Percentiles rank a stretch among this genome's conserved stretches.
Conservation (phyloP, 2,888 invertebrate species). For the Dyspetes luteomarginatus region DNA sequence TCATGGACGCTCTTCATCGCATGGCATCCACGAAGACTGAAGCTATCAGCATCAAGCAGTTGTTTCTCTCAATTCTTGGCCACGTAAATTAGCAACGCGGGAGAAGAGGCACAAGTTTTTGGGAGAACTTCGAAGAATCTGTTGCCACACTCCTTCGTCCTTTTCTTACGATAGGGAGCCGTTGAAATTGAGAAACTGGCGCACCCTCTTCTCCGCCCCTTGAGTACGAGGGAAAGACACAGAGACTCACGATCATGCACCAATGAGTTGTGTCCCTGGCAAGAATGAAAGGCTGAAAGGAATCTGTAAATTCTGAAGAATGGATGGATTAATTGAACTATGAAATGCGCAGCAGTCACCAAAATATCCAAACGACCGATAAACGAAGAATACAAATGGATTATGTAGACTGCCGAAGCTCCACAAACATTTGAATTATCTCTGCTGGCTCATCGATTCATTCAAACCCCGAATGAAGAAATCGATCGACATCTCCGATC, state of each 20-base stretch:
- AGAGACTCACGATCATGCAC: conserved; percentile 76
- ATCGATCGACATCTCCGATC: no score
- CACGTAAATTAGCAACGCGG: conserved; percentile 74
- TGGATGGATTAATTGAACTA: conserved; percentile 20
- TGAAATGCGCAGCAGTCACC: neutral
- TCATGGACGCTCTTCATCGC: conserved; percentile 41
- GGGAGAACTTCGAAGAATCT: conserved; percentile 27
- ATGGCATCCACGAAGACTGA: conserved; percentile 34
- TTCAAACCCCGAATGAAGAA: no score
- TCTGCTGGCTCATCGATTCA: no score
- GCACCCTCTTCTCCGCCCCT: neutral
- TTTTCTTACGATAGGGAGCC: conserved; percentile 7
- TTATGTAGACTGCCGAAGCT: no score
- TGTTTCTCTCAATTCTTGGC: conserved; percentile 74
- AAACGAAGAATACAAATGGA: no score
- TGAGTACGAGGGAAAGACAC: neutral
- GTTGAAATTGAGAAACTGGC: neutral
- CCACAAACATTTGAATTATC: no score
- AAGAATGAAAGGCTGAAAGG: neutral
- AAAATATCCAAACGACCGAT: no score
- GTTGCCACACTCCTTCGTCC: conserved; percentile 19
- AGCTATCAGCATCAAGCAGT: conserved; percentile 75
- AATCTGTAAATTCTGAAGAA: neutral
- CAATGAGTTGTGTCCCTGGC: conserved; percentile 65
- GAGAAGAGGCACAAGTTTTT: conserved; percentile 62